These are phyloP conservation scores for Chloebia gouldiae DNA, from an alignment of 2,113 vertebrate genomes.

Conservation along the genomic window DNA sequence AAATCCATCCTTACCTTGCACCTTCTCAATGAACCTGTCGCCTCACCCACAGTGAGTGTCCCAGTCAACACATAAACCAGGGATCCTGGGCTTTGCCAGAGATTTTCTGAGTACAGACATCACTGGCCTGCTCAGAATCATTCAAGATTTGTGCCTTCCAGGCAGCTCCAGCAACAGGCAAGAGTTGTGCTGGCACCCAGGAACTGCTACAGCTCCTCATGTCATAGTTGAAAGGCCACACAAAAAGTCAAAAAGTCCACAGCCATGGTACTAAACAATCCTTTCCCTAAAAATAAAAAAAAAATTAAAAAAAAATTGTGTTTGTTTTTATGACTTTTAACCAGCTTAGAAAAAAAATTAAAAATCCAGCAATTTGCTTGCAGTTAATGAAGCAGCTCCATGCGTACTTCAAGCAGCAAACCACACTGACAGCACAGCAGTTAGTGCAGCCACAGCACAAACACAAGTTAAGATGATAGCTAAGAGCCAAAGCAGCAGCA, in stretches of 20 bases:
- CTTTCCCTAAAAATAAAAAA: no score
- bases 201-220: background rate
- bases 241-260: background rate
- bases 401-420: background rate
- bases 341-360: background rate
- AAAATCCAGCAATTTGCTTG: background rate
- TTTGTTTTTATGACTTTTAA: background rate
- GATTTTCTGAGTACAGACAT: background rate
- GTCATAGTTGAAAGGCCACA: accelerated
- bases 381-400: background rate
- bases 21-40: background rate
- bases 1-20: background rate
- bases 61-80: background rate
- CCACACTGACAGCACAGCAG: background rate
- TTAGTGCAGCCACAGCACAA: accelerated
- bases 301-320: no score
- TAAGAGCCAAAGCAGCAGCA: background rate
- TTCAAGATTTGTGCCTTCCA: background rate
- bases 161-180: background rate
- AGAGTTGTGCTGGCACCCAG: background rate
- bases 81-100: background rate
- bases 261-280: background rate
- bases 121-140: background rate
- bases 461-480: background rate
- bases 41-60: background rate